These are phyloP conservation scores for Podarcis cretensis DNA, from an alignment of 2,113 vertebrate species.

Conservation along the genomic window DNA sequence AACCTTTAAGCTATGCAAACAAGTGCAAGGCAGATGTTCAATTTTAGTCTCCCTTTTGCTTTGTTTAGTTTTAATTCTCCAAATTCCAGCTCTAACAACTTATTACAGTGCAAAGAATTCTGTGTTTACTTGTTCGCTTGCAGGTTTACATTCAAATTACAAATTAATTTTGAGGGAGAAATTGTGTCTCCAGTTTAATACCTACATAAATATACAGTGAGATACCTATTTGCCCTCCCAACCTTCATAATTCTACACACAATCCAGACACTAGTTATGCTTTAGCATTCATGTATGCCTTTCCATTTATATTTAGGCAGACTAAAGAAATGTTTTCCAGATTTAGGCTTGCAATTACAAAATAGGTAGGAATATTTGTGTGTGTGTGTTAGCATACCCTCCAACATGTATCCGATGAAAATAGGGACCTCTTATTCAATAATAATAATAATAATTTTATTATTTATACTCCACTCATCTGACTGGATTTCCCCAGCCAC, in stretches of 20 bases:
- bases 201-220: neutral
- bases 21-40: neutral
- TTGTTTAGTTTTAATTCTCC: neutral
- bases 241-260: constrained; percentile 19
- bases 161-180: constrained; percentile 44
- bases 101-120: neutral
- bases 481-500: too few relatives aligned
- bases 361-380: too few relatives aligned
- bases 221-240: constrained; percentile 25
- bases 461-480: too few relatives aligned
- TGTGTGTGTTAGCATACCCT: too few relatives aligned
- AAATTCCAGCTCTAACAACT: neutral
- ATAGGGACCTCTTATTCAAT: too few relatives aligned
- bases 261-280: constrained; percentile 35
- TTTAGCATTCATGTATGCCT: constrained; percentile 40
- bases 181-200: constrained; percentile 22
- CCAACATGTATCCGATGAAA: too few relatives aligned
- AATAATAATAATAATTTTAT: too few relatives aligned
- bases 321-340: neutral
- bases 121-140: neutral
- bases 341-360: too few relatives aligned
- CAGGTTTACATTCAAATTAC: constrained; percentile 38
- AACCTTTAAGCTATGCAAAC: neutral
- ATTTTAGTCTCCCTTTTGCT: neutral
- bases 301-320: constrained; percentile 30